Evolutionary conservation across 2,113 vertebrate genomes (phyloP).

Genomic region (Cairina moschata): DNA sequence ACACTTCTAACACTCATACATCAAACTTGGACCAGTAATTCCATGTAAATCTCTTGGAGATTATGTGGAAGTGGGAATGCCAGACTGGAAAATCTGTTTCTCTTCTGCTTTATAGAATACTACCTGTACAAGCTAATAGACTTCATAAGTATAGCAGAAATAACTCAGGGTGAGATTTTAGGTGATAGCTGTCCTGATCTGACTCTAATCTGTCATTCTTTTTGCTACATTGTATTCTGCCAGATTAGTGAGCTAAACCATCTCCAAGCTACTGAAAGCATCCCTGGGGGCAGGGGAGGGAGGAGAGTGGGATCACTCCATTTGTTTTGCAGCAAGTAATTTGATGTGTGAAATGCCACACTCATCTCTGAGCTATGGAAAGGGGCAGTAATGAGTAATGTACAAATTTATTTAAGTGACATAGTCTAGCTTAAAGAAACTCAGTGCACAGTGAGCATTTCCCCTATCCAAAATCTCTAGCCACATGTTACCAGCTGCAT

Average conservation of each 20-base stretch:
- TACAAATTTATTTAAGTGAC: not conserved
- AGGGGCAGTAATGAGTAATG: not conserved
- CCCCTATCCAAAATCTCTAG: not conserved
- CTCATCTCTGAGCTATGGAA: not conserved
- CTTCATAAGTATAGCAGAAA: not conserved
- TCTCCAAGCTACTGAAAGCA: not conserved
- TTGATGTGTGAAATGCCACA: not conserved
- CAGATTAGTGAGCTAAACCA: not conserved
- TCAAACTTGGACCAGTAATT: not conserved
- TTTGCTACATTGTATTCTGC: not conserved
- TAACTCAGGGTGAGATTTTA: not conserved
- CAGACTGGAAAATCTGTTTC: not conserved
- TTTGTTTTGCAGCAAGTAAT: not conserved
- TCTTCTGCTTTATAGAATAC: not conserved
- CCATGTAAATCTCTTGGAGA: not conserved
- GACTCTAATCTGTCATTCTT: not conserved
- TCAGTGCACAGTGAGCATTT: not conserved
- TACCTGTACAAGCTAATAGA: not conserved
- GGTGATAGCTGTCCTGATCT: not conserved
- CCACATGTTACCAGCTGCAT: not conserved
- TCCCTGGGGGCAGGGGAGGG: not conserved
- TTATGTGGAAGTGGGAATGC: not conserved
- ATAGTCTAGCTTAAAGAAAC: not conserved
- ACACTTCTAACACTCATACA: not conserved
- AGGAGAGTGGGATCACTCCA: not conserved